Conservation (phyloP, 2,797 vertebrate species). For the Champsocephalus gunnari region DNA sequence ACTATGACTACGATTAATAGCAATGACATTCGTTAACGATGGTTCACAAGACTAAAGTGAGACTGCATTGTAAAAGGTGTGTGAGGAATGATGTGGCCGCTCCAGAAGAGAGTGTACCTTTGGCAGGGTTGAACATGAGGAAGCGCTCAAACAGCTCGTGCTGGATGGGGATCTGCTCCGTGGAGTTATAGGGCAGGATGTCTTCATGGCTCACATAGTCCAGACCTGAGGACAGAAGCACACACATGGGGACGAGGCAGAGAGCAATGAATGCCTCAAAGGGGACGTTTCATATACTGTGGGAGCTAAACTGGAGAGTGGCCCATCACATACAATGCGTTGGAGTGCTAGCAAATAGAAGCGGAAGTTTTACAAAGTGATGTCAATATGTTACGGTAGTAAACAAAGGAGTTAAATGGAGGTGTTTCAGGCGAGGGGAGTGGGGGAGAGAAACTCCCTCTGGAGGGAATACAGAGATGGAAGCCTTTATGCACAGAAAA, state of each 20-base stretch:
- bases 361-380: too few relatives aligned
- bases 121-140: slow-evolving; percentile 92
- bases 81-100: not conserved
- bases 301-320: not conserved
- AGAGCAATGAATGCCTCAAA: not conserved
- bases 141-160: slow-evolving; percentile 98
- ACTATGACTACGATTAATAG: not conserved
- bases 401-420: too few relatives aligned
- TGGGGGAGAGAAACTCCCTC: too few relatives aligned
- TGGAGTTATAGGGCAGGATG: slow-evolving; percentile 96
- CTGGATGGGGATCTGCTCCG: slow-evolving; percentile 96
- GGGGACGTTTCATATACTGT: not conserved
- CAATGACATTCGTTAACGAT: not conserved
- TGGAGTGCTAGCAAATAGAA: too few relatives aligned
- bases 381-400: too few relatives aligned
- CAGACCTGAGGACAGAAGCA: slow-evolving; percentile 83
- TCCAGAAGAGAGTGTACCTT: slow-evolving; percentile 83
- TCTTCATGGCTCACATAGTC: slow-evolving; percentile 99
- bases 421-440: too few relatives aligned
- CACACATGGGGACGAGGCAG: not conserved
- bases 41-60: not conserved
- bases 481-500: too few relatives aligned
- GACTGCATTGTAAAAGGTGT: not conserved
- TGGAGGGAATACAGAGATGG: too few relatives aligned
- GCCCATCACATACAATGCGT: too few relatives aligned